phyloP scores from a whole-genome alignment of 2,888 invertebrate species.

The Pseudococcus longispinus region DNA sequence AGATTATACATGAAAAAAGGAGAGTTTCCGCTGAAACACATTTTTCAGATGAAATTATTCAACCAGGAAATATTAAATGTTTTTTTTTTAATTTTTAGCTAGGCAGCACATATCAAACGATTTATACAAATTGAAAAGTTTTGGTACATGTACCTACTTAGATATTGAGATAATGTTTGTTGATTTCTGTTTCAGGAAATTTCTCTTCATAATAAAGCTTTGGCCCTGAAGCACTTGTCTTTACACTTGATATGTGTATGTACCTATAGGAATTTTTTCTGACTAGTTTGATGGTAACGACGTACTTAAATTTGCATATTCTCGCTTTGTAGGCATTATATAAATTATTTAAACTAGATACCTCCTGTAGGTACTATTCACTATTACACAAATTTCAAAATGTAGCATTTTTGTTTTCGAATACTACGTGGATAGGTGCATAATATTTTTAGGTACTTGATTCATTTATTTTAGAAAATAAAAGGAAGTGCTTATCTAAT shows the following conservation, averaged over 20 bases:
- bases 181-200: background rate
- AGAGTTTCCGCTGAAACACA: no score
- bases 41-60: no score
- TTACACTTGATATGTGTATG: background rate
- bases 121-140: background rate
- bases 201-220: background rate
- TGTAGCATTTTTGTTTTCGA: background rate
- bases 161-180: background rate
- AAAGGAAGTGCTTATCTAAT: background rate
- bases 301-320: conserved; percentile 20
- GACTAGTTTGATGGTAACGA: background rate
- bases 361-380: background rate
- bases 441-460: background rate
- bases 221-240: background rate
- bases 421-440: background rate
- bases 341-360: background rate
- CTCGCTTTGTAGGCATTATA: background rate
- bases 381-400: background rate
- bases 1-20: no score
- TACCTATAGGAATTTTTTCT: background rate
- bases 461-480: background rate
- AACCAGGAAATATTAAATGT: no score
- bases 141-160: background rate
- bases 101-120: no score
- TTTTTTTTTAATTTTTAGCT: no score